phyloP scores from a whole-genome alignment of 2,113 vertebrate genomes.

The human region GRCh38 chr18:32202001-32202500 shows the following conservation, averaged over 20 bases:
- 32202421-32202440: not conserved
- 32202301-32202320: not conserved
- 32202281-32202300: not conserved
- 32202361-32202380: not conserved
- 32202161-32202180: not conserved
- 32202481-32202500: not conserved
- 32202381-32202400: not conserved
- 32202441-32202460: not conserved
- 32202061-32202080: not conserved
- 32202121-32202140: not conserved
- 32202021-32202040: not conserved
- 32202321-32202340: not conserved
- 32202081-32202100: not conserved
- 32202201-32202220: too few species aligned
- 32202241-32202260: not conserved
- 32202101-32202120: not conserved
- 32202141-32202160: not conserved
- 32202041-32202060: not conserved
- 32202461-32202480: not conserved
- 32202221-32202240: not conserved
- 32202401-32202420: not conserved
- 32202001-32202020: not conserved
- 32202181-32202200: not conserved
- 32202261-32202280: not conserved
- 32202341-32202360: not conserved